Conservation (phyloP, 2,888 invertebrate species). For the Lasioglossum oenotherae region DNA sequence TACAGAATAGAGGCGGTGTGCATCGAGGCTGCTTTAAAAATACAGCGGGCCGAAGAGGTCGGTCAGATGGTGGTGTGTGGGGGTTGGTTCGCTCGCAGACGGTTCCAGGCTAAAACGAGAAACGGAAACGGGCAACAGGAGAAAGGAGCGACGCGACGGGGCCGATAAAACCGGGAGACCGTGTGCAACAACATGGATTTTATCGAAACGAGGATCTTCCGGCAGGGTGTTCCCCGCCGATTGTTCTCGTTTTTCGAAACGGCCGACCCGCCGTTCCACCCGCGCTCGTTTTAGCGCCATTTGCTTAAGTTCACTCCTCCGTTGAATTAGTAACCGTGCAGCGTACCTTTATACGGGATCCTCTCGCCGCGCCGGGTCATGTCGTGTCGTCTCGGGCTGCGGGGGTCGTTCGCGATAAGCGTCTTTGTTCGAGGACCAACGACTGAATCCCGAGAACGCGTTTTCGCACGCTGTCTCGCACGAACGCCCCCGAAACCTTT, state of each 20-base stretch:
- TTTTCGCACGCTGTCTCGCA: background rate
- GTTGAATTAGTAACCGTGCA: conserved; percentile 28
- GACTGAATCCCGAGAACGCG: background rate
- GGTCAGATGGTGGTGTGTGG: background rate
- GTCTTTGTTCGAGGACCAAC: background rate
- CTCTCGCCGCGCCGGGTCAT: background rate
- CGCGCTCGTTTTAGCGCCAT: conserved; percentile 17
- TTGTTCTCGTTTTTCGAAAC: conserved; percentile 51
- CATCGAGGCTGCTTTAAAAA: conserved; percentile 40
- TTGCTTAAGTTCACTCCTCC: background rate
- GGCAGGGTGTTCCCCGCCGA: conserved; percentile 27
- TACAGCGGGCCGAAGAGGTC: conserved; percentile 10
- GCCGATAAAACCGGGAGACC: conserved; percentile 37
- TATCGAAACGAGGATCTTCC: conserved; percentile 50
- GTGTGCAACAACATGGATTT: conserved; percentile 25
- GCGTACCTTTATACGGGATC: background rate
- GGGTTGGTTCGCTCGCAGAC: too few relatives aligned
- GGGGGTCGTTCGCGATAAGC: conserved; percentile 8
- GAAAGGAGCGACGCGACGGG: background rate
- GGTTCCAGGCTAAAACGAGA: background rate
- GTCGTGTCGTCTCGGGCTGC: background rate
- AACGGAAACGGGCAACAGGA: background rate
- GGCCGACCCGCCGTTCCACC: background rate
- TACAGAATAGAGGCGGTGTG: background rate
- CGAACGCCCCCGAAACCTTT: background rate